A percentile compares a stretch with the other conserved stretches of the same genome.
Evolutionary conservation across 2,113 vertebrate species (phyloP).

Genomic region (Macrotus californicus): DNA sequence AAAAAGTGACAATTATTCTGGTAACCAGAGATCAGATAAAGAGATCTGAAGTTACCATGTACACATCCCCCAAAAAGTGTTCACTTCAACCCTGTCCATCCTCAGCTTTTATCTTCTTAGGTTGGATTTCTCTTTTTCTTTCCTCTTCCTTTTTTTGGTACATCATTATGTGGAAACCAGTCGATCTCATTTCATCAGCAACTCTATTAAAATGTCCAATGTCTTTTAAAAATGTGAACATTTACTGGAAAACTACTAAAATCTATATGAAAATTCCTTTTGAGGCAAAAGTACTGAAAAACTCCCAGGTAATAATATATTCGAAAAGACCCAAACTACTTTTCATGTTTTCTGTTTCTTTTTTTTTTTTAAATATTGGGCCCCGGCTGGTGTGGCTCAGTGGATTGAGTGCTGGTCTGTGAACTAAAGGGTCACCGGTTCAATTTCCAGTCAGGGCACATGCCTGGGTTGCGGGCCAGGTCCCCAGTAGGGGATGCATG

Average conservation of each 20-base stretch:
- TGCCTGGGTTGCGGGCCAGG: no score
- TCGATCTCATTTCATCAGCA: constrained; percentile 49
- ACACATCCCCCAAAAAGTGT: constrained; percentile 31
- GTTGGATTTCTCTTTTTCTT: neutral
- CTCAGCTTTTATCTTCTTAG: constrained; percentile 58
- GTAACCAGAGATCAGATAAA: constrained; percentile 61
- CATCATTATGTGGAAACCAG: neutral
- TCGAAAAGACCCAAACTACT: neutral
- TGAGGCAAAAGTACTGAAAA: constrained; percentile 34
- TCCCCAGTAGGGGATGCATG: no score
- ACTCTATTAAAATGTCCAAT: neutral
- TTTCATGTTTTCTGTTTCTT: neutral
- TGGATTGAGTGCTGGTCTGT: no score
- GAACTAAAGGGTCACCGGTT: no score
- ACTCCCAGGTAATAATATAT: neutral
- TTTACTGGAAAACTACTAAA: constrained; percentile 48
- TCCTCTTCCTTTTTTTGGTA: neutral
- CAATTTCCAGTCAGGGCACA: no score
- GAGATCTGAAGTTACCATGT: constrained; percentile 32
- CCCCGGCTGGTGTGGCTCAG: no score
- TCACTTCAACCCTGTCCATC: constrained; percentile 24
- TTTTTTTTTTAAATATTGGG: no score
- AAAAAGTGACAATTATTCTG: constrained; percentile 43
- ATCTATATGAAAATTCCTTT: constrained; percentile 56
- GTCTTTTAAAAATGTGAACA: constrained; percentile 25